Percentiles rank a stretch among this genome's conserved stretches.
Conservation (phyloP, 1,140 invertebrate species). For the Rhopalosiphum padi region DNA sequence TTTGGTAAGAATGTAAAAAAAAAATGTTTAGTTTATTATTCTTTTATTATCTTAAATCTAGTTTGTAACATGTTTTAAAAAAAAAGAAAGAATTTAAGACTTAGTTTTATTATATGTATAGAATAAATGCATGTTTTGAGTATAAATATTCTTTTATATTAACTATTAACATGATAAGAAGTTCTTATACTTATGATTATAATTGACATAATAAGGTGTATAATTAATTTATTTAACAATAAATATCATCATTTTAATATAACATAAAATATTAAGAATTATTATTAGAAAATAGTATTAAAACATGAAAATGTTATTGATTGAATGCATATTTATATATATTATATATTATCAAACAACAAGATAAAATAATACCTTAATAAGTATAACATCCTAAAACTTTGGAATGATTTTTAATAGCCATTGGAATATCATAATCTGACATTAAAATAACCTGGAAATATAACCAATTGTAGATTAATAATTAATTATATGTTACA, state of each 20-base stretch:
- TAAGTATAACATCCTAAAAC: constrained; percentile 85
- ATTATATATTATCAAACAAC: not conserved
- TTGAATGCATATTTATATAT: not conserved
- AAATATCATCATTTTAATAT: not conserved
- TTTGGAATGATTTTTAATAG: constrained; percentile 88
- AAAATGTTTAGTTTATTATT: too few relatives aligned
- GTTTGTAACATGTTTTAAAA: too few relatives aligned
- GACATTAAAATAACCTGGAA: constrained; percentile 67
- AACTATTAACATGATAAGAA: too few relatives aligned
- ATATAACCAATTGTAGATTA: constrained; percentile 46
- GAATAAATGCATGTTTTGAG: not conserved
- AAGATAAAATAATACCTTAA: constrained; percentile 66
- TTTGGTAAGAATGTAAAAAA: too few relatives aligned
- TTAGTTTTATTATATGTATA: not conserved
- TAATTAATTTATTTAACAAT: not conserved
- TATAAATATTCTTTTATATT: too few relatives aligned
- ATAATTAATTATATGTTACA: not conserved
- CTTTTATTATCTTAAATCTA: too few relatives aligned
- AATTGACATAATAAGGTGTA: not conserved
- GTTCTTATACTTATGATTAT: not conserved
- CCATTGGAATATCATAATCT: constrained; percentile 78
- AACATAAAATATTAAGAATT: not conserved
- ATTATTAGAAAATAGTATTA: not conserved
- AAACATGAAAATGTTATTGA: not conserved
- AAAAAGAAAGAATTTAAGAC: not conserved